Evolutionary conservation across 2,797 vertebrate species (phyloP), one percentile per base, ranked within the genome.

Genomic region (Bovichtus variegatus): DNA sequence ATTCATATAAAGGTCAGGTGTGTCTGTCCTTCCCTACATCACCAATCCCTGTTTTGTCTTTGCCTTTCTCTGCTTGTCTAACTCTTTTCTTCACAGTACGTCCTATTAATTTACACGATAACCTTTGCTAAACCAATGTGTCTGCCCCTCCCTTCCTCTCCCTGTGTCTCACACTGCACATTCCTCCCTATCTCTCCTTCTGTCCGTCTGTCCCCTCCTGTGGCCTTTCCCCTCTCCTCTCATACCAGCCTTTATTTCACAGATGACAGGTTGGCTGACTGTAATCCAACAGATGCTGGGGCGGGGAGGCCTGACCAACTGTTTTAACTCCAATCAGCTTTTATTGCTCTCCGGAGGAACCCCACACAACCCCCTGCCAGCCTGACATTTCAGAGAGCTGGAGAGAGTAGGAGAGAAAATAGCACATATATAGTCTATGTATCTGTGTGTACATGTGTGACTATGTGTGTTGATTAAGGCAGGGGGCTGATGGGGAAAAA

Each of bases 271-370:
- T 91, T 93, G 88, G 86, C 88, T 82, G 83, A 87, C 76, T 81
- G 89, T 88, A 88, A 91, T 89, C 85, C 91, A 92, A 81, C 93
- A 94, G 93, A 94, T 93, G 93, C 89, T 57, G 72, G 82, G 90
- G 90, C 70, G 80, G 87, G 81, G 71, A 88, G 84, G 83, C 85
- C 86, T 89, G 88, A 91, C 92, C 83, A 70, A 91, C 91, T 90
- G 91, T 91, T 93, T 94, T 93, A 94, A 91, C 92, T 93, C 89
- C 93, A 93, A 95, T 95, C 93, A 94, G 92, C 82, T 90, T 92
- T 94, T 91, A 94, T 93, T 90, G 91, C 92, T 91, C 93, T 93
- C 84, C 10, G 57, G 90, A 89, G 92, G 87, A 90, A 86, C 80
- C 75, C 74, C 72, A 64, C 73, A 77, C 78, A 73, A 80, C 82